A percentile compares a stretch with the other conserved stretches of the same genome.
These are phyloP conservation scores for Oxyteleia sp. DNA, from an alignment of 2,888 invertebrate genomes.

Conservation along the genomic window DNA sequence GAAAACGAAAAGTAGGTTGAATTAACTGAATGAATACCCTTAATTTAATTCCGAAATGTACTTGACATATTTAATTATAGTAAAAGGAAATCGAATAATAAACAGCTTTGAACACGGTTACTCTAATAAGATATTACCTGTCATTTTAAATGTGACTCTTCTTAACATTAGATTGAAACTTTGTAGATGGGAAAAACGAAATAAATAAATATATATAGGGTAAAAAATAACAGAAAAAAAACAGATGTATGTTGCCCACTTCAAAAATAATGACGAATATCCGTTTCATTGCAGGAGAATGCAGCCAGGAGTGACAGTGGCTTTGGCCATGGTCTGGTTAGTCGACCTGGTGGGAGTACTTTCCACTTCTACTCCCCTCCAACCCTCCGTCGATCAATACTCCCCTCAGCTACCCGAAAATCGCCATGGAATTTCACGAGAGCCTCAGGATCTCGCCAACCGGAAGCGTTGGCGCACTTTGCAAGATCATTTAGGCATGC, in stretches of 20 bases:
- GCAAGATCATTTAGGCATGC: slow-evolving; percentile 39
- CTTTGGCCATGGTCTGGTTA: slow-evolving; percentile 83
- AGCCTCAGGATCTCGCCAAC: slow-evolving; percentile 77
- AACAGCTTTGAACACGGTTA: no score
- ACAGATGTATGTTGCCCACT: slow-evolving; percentile 31
- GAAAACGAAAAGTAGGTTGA: no score
- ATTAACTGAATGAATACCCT: no score
- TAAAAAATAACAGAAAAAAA: slow-evolving; percentile 4
- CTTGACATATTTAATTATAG: no score
- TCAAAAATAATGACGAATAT: slow-evolving; percentile 76
- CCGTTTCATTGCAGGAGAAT: slow-evolving; percentile 83
- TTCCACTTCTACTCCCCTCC: slow-evolving; percentile 77
- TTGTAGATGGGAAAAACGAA: no score
- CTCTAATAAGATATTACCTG: no score
- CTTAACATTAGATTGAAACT: no score
- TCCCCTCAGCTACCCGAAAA: slow-evolving; percentile 81
- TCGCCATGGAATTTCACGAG: slow-evolving; percentile 79
- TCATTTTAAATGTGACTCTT: no score
- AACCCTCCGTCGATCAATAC: slow-evolving; percentile 84
- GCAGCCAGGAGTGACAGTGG: slow-evolving; percentile 83
- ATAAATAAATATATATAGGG: no score
- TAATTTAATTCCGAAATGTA: no score
- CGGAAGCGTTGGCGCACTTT: slow-evolving; percentile 76
- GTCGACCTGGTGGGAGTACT: slow-evolving; percentile 80
- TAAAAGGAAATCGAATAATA: no score